These are phyloP conservation scores for Myrmophylax atrothorax DNA, from an alignment of 2,113 vertebrate species.

Conservation along the genomic window DNA sequence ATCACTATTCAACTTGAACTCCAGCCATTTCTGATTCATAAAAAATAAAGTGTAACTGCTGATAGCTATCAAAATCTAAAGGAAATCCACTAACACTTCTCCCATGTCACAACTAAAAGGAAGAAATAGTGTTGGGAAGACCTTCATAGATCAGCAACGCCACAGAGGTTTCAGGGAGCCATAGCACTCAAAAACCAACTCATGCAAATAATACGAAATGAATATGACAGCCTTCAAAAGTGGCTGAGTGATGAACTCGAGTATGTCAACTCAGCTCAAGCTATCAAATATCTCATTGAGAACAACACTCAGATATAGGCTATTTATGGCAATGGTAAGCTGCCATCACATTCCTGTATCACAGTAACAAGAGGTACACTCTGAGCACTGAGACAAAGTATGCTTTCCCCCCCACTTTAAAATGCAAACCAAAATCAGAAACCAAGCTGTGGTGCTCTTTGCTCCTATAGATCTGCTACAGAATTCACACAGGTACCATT, in stretches of 20 bases:
- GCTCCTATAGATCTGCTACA: neutral
- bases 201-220: neutral
- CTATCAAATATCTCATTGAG: neutral
- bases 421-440: neutral
- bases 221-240: neutral
- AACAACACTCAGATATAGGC: neutral
- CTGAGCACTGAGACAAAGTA: neutral
- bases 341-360: rapidly evolving
- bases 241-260: neutral
- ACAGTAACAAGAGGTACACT: neutral
- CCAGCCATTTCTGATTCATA: neutral
- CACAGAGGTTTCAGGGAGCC: neutral
- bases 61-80: neutral
- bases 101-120: neutral
- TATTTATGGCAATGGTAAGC: neutral
- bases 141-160: neutral
- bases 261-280: neutral
- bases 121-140: neutral
- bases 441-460: neutral
- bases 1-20: neutral
- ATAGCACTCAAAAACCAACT: neutral
- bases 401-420: neutral
- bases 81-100: neutral
- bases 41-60: neutral
- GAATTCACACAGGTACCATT: neutral